Evolutionary conservation across 35 echinoderm and acorn worm genomes (phyloP).

Genomic region (Ophiothrix spiculata): DNA sequence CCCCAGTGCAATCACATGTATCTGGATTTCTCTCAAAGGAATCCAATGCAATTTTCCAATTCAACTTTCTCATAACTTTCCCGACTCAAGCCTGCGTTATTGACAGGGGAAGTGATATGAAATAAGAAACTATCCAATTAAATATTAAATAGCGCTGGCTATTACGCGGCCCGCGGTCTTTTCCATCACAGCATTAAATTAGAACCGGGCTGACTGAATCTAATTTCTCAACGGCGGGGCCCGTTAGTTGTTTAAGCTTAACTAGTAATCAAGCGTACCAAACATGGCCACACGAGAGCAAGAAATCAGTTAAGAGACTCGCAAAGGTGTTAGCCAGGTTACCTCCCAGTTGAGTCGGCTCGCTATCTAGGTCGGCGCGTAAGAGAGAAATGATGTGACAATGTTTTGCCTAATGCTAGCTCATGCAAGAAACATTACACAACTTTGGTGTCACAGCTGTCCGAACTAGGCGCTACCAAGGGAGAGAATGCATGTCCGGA

Average conservation of each 20-base stretch:
- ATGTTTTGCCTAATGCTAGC: neutral
- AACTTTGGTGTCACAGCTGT: neutral
- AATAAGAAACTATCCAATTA: slow-evolving; percentile 60
- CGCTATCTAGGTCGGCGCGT: neutral
- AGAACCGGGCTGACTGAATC: slow-evolving; percentile 43
- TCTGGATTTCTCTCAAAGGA: slow-evolving; percentile 4
- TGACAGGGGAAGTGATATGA: slow-evolving; percentile 39
- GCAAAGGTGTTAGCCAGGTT: neutral
- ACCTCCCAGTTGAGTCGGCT: neutral
- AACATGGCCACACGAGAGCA: neutral
- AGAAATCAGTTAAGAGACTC: slow-evolving; percentile 8
- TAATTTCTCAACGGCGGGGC: slow-evolving; percentile 44
- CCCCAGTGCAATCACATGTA: slow-evolving; percentile 63
- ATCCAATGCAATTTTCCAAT: slow-evolving; percentile 40
- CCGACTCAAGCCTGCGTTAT: slow-evolving; percentile 30
- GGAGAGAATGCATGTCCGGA: too few species aligned
- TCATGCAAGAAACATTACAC: neutral
- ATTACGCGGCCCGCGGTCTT: slow-evolving; percentile 41
- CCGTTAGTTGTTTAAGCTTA: slow-evolving; percentile 12
- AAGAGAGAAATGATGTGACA: neutral
- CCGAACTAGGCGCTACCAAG: neutral
- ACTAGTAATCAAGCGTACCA: neutral
- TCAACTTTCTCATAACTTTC: slow-evolving; percentile 51
- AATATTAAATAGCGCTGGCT: slow-evolving; percentile 55
- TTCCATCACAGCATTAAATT: slow-evolving; percentile 44